Conservation (phyloP, 2,113 vertebrate species). For the Orcinus orca region DNA sequence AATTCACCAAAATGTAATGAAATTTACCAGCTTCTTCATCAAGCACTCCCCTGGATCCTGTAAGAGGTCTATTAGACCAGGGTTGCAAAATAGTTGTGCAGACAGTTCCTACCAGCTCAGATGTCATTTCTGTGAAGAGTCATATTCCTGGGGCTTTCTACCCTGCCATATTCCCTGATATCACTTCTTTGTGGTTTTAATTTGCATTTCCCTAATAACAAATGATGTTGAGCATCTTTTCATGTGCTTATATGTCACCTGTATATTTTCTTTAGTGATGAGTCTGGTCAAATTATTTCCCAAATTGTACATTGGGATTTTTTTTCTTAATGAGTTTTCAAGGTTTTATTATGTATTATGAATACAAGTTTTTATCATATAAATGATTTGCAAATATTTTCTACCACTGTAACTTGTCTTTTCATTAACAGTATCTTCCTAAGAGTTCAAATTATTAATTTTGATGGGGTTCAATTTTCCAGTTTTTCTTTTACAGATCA, state of each 20-base stretch:
- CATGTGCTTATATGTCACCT: not conserved
- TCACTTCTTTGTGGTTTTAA: not conserved
- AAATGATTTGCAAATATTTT: not conserved
- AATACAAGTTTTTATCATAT: not conserved
- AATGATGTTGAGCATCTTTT: not conserved
- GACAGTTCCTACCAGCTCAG: not conserved
- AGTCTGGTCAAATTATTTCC: not conserved
- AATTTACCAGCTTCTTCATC: not conserved
- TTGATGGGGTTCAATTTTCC: not conserved
- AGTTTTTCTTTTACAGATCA: not conserved
- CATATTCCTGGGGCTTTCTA: not conserved
- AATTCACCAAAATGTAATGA: not conserved
- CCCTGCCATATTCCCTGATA: not conserved
- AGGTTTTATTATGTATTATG: not conserved
- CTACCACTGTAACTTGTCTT: not conserved
- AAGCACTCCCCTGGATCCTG: not conserved
- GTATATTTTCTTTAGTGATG: not conserved
- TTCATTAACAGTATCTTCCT: not conserved
- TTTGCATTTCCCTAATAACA: not conserved
- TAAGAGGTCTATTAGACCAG: not conserved
- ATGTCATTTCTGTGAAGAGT: not conserved
- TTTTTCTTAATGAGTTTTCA: not conserved
- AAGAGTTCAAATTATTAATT: not conserved
- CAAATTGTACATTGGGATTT: not conserved
- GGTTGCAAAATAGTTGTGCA: not conserved